Evolutionary conservation across 2,113 vertebrate species (phyloP).

Genomic region (Lethenteron reissneri): DNA sequence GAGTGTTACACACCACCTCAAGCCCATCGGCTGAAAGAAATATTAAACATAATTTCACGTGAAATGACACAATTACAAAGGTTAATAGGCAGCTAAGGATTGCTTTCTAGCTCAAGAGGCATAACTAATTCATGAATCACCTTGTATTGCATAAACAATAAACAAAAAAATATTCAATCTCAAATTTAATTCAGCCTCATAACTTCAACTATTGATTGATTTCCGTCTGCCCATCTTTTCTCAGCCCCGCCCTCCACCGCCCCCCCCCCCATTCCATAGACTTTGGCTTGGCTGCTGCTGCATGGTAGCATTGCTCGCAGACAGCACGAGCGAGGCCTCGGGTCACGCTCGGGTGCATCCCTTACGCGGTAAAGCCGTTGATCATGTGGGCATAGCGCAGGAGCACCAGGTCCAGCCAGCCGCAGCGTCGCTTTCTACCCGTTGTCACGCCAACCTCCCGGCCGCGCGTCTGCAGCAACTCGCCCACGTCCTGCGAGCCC

Average conservation of each 20-base stretch:
- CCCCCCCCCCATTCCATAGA: neutral
- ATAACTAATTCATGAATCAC: too few relatives aligned
- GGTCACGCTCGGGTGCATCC: accelerated
- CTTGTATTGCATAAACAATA: too few relatives aligned
- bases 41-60: too few relatives aligned
- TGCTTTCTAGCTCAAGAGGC: too few relatives aligned
- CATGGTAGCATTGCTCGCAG: neutral
- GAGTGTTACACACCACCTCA: too few relatives aligned
- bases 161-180: too few relatives aligned
- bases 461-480: constrained; percentile 28
- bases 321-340: neutral
- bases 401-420: constrained; percentile 41
- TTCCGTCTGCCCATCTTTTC: neutral
- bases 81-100: too few relatives aligned
- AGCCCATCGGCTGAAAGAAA: too few relatives aligned
- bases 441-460: constrained; percentile 41
- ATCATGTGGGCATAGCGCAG: constrained; percentile 48
- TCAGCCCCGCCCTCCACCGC: neutral
- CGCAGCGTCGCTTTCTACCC: constrained; percentile 17
- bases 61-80: too few relatives aligned
- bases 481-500: constrained; percentile 15
- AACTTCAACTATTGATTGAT: neutral
- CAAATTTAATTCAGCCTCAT: too few relatives aligned
- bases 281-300: too few relatives aligned
- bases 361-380: constrained; percentile 44